phyloP scores from a whole-genome alignment of 1,140 invertebrate genomes.

The Drosophila triauraria region DNA sequence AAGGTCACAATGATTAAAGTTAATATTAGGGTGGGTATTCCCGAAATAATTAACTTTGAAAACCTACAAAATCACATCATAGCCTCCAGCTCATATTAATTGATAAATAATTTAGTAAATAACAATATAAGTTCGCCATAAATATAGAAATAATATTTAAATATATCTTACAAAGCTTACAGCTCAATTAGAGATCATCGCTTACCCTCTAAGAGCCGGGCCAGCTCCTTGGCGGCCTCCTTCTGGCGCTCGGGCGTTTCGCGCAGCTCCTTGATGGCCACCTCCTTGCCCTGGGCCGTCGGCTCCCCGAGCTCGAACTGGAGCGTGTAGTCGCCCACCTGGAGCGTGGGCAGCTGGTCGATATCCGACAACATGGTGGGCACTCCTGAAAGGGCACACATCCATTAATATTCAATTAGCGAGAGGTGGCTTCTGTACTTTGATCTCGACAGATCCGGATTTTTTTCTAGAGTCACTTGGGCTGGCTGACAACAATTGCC shows the following conservation, averaged over 20 bases:
- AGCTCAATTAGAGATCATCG: neutral
- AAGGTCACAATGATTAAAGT: conserved; percentile 1
- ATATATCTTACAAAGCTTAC: neutral
- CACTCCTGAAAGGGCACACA: conserved; percentile 86
- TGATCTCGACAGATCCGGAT: conserved; percentile 17
- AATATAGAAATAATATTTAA: neutral
- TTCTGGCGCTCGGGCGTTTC: conserved; percentile 89
- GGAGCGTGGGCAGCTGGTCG: conserved; percentile 88
- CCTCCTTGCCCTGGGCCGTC: conserved; percentile 87
- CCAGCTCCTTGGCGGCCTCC: conserved; percentile 88
- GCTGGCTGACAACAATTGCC: conserved; percentile 25
- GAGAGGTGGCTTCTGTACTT: conserved; percentile 24
- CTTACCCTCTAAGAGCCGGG: conserved; percentile 89
- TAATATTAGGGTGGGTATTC: neutral
- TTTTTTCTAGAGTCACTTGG: conserved; percentile 4
- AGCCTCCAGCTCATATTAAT: neutral
- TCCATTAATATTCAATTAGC: conserved; percentile 46
- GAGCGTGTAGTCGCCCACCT: conserved; percentile 89
- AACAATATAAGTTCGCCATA: neutral
- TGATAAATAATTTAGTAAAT: neutral
- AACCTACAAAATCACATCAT: neutral
- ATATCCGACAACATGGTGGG: conserved; percentile 90
- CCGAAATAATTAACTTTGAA: neutral
- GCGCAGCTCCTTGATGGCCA: conserved; percentile 90
- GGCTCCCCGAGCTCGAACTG: conserved; percentile 89